Percentiles rank a stretch among this genome's conserved stretches.
These are phyloP conservation scores for Leptodactylus fuscus DNA, from an alignment of 2,113 vertebrate species.

Conservation along the genomic window DNA sequence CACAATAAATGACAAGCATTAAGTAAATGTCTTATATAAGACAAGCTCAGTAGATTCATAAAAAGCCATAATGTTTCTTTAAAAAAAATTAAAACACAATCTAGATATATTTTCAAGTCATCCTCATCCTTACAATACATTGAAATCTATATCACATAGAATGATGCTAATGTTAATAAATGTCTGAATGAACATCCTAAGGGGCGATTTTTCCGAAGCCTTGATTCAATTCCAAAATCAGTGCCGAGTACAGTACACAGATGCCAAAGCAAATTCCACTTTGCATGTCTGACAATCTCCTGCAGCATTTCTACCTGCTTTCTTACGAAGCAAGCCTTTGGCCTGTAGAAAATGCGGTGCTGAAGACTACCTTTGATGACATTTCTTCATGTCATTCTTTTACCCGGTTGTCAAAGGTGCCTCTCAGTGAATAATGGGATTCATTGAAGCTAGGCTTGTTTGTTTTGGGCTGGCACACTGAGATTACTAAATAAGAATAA, in stretches of 20 bases:
- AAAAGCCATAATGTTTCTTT: background rate
- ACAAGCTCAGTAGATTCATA: background rate
- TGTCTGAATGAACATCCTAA: background rate
- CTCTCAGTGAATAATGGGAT: conserved; percentile 65
- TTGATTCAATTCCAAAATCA: conserved; percentile 25
- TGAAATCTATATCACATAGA: background rate
- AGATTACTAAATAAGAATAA: conserved; percentile 70
- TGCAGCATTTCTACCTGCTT: conserved; percentile 20
- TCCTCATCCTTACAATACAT: too few species aligned
- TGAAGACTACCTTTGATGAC: conserved; percentile 53
- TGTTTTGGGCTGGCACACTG: conserved; percentile 64
- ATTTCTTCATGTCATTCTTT: conserved; percentile 56
- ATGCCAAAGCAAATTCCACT: conserved; percentile 27
- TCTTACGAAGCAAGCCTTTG: conserved; percentile 7
- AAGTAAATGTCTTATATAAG: too few species aligned
- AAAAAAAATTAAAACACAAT: background rate
- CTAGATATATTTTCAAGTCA: background rate
- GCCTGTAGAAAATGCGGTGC: conserved; percentile 13
- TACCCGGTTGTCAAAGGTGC: conserved; percentile 66
- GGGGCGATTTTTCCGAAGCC: background rate
- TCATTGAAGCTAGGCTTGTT: conserved; percentile 64
- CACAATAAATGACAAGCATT: too few species aligned
- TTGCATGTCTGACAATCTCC: conserved; percentile 32
- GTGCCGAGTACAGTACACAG: conserved; percentile 18
- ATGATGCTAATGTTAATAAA: conserved; percentile 1